Base-by-base conservation (phyloP, 1,140 invertebrate genomes). In the Ips nitidus region DNA sequence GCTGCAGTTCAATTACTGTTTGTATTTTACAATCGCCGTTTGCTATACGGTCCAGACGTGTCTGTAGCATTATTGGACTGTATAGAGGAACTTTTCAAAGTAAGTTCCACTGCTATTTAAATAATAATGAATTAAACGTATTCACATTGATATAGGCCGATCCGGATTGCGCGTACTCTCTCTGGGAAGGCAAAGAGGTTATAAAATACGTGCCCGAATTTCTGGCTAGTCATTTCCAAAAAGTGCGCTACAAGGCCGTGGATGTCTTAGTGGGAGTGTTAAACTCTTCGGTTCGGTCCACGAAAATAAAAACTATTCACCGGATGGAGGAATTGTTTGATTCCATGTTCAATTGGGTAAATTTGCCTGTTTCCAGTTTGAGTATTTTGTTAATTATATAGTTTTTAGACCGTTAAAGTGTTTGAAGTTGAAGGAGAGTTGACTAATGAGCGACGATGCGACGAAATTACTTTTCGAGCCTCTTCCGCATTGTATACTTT, bases 391-490 rank as follows among this genome's bases (percentile, higher is more conserved):
- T 59, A 0, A 41, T 41, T 59, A 40, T 59, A 1, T 22, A 50
- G 40, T 58, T 37, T 73, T 58, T 67, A 76, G 75, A 72, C 71
- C 66, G 41, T 72, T 5, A 65, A 68, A 64, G 66, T 77, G 4
- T 73, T 77, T 56, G 61, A 74, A 56, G 70, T 76, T 6, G 70
- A 73, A 53, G 72, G 68, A n/a, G 50, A 63, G 7, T 45, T 70
- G 2, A 74, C 60, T 5, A 52, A 73, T 38, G 73, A 75, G 59
- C 66, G 73, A 57, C 75, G 68, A 41, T 59, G 71, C 4, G 83
- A 85, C 59, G 83, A 84, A 70, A 73, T 62, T 38, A 72, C 77
- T 5, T 81, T 78, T 55, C 71, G 79, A 69, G 81, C 76, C 4
- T 64, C 76, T 2, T 81, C 76, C 43, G 79, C 79, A 0, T 72